Evolutionary conservation across 2,888 invertebrate genomes (phyloP), one percentile per base, ranked within the genome.

Genomic region (Hoplodrina blanda): DNA sequence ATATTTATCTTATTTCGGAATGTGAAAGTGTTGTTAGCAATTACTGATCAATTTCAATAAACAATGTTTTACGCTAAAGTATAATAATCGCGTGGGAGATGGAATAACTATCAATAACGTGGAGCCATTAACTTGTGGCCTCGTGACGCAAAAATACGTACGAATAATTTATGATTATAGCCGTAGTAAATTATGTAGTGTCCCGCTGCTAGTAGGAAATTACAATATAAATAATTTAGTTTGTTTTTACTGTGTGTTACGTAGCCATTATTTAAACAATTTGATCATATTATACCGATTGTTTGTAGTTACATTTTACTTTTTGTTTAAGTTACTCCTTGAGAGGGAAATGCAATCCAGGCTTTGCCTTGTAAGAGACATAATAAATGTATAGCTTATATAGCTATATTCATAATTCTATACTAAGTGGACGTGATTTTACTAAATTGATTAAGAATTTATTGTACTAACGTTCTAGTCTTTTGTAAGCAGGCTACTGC

Each of bases 11-110:
- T 81, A 71, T 81, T 82, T 81, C 69, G 75, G 78, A 85, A 87
- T 84, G 85, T 85, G 84, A 85, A 81, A 84, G 83, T 82, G 80
- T 74, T 81, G 64, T 70, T 70, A 66, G 78, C 41, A 68, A 77
- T 80, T 78, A 78, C 62, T 56, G 62, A 75, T 72, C 63, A 82
- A 82, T 67, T 71, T 70, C 46, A 76, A 69, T 81, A 82, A 76
- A 77, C 80, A 82, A 76, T 77, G 79, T 85, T 84, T 82, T 70
- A 74, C 79, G 76, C 83, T 81, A 84, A 83, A 79, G 77, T 81
- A 80, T 84, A 85, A 86, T 81, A 83, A 82, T 81, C 82, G 87
- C 84, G 88, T 89, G 86, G 87, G 89, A 84, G 88, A 79, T 69
- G 73, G 73, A 79, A 80, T 73, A 76, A 68, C 78, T 75, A 80